A percentile compares a stretch with the other conserved stretches of the same genome.
Conservation (phyloP, 2,113 vertebrate species). For the Morone chrysops region DNA sequence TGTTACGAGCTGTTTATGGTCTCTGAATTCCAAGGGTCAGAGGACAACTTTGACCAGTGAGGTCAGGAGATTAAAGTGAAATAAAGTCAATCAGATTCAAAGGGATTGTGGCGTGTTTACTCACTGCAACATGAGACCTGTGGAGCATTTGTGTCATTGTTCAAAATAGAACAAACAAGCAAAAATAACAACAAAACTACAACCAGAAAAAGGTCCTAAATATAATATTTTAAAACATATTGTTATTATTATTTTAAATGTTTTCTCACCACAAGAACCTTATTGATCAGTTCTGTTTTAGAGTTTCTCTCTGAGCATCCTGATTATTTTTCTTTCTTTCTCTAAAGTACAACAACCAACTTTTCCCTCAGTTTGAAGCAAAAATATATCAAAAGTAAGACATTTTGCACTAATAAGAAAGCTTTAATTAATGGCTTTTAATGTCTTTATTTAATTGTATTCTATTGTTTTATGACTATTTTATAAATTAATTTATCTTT, state of each 20-base stretch:
- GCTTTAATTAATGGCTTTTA: neutral
- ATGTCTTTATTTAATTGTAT: neutral
- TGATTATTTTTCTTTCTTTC: neutral
- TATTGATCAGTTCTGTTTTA: neutral
- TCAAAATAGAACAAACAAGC: slow-evolving; percentile 33
- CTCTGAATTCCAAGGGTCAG: slow-evolving; percentile 35
- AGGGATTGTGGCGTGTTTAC: neutral
- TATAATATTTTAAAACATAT: neutral
- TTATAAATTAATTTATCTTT: neutral
- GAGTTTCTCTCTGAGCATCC: neutral
- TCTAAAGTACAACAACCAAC: neutral
- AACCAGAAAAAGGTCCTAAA: neutral
- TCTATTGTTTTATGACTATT: neutral
- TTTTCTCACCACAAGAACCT: too few relatives aligned
- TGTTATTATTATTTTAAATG: neutral
- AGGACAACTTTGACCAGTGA: slow-evolving; percentile 26
- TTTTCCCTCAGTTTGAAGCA: neutral
- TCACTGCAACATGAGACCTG: slow-evolving; percentile 28
- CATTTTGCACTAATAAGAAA: neutral
- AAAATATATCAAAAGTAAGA: neutral
- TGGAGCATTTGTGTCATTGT: slow-evolving; percentile 24
- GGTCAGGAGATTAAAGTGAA: slow-evolving; percentile 33
- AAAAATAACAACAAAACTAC: neutral
- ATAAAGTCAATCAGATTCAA: slow-evolving; percentile 24
- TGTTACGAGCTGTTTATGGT: slow-evolving; percentile 52